Evolutionary conservation across 2,797 vertebrate genomes (phyloP), one percentile per base, ranked within the genome.

Genomic region (Myioborus melanocephalus): DNA sequence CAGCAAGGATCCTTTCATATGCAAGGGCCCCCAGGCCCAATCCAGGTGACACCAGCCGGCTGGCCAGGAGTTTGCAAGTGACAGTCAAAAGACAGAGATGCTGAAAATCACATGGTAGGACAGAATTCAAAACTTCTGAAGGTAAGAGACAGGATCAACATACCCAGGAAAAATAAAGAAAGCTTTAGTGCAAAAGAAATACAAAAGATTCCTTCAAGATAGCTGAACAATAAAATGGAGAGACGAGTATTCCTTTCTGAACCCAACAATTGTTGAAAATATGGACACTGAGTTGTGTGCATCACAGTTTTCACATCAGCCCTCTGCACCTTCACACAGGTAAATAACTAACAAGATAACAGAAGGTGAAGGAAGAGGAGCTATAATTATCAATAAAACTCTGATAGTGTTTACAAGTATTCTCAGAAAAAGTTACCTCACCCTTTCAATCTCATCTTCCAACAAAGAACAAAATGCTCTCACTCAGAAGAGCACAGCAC

Each of bases 1-100:
- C 65, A 71, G 69, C 66, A 81, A 89, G 72, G 57, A 75, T 39
- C 55, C 76, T 91, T 95, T 88, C 79, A 88, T 26, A 81, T 90
- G 84, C 46, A 84, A 65, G 39, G 53, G 56, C 34, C 41, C 43
- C 72, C 41, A 59, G 35, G 57, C 12, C 1, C 0, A 70, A 69
- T 30, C 47, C 65, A 73, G 55, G 66, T 56, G 76, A 82, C 53
- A 70, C 27, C 21, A 60, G 30, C 32, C 0, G 0, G 39, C 64
- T 55, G 59, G 43, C 24, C 35, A 44, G 24, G 26, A 91, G 27
- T 69, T 72, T 49, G 53, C 26, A 70, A 87, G 26, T 13, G 24
- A 60, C 39, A 61, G 28, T 69, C 6, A 3, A 75, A 91, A 90
- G 80, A 44, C 59, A 65, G 21, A 65, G 49, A 77, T 30, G 28